phyloP scores from a whole-genome alignment of 2,797 vertebrate genomes.

The Neosalanx taihuensis region DNA sequence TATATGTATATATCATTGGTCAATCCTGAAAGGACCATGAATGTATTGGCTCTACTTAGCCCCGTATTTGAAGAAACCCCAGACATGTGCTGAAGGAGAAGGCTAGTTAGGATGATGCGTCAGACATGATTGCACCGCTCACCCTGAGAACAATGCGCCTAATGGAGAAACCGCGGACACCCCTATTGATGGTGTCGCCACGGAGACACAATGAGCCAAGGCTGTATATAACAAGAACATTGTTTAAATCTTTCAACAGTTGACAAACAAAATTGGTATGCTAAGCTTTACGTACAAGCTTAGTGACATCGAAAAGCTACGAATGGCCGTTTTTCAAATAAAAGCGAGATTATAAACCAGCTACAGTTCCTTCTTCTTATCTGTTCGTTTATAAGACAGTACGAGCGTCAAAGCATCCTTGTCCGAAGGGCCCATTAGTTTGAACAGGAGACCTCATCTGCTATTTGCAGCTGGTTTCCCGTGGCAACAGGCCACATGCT shows the following conservation, averaged over 20 bases:
- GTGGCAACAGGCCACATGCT: conserved; percentile 56
- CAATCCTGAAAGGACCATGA: too few relatives aligned
- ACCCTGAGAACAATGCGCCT: conserved; percentile 36
- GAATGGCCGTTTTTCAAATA: conserved; percentile 48
- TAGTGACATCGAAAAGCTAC: conserved; percentile 60
- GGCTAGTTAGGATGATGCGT: too few relatives aligned
- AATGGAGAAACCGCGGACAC: conserved; percentile 24
- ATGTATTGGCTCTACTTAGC: too few relatives aligned
- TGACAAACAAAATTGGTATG: conserved; percentile 48
- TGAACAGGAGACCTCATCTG: conserved; percentile 17
- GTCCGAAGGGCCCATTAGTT: conserved; percentile 22
- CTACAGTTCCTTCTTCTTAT: conserved; percentile 12
- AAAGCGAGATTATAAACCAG: conserved; percentile 39
- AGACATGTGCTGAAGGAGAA: too few relatives aligned
- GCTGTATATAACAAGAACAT: conserved; percentile 47
- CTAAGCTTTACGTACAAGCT: conserved; percentile 54
- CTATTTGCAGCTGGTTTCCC: conserved; percentile 43
- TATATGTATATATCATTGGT: too few relatives aligned
- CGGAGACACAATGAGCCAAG: conserved; percentile 40
- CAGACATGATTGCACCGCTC: background rate
- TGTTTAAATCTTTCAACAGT: conserved; percentile 45
- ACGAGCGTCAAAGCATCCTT: conserved; percentile 44
- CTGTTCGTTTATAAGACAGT: conserved; percentile 22
- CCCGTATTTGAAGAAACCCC: too few relatives aligned
- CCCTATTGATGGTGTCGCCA: conserved; percentile 31